A percentile compares a stretch with the other conserved stretches of the same genome.
Evolutionary conservation across 1,140 invertebrate genomes (phyloP).

Genomic region (Daktulosphaira vitifoliae): DNA sequence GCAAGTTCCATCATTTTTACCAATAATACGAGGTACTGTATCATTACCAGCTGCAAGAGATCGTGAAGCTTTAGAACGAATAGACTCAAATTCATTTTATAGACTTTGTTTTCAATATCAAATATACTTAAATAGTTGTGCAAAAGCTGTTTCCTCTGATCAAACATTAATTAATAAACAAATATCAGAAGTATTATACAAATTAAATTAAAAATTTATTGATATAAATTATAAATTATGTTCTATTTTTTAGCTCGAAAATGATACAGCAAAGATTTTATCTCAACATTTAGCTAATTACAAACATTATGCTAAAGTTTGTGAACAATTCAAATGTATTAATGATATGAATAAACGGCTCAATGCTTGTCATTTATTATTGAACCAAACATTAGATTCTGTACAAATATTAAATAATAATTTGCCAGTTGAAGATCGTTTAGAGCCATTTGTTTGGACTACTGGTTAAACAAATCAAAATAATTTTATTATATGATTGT

Average conservation of each 20-base stretch:
- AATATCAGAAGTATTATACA: constrained; percentile 59
- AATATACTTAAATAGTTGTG: constrained; percentile 62
- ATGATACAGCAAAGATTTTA: constrained; percentile 61
- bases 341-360: constrained; percentile 67
- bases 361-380: constrained; percentile 66
- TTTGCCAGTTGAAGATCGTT: constrained; percentile 68
- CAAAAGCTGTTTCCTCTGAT: constrained; percentile 61
- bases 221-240: neutral
- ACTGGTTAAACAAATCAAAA: constrained; percentile 51
- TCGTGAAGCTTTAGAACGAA: constrained; percentile 75
- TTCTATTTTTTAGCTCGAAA: constrained; percentile 54
- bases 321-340: constrained; percentile 73
- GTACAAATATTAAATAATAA: constrained; percentile 76
- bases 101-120: constrained; percentile 62
- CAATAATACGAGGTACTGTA: constrained; percentile 81
- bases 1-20: constrained; percentile 82
- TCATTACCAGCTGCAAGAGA: constrained; percentile 77
- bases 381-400: constrained; percentile 76
- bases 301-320: constrained; percentile 70
- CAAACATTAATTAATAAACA: constrained; percentile 60
- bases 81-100: constrained; percentile 55
- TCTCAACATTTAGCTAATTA: constrained; percentile 65
- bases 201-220: neutral
- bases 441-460: constrained; percentile 86
- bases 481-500: neutral